Conservation (phyloP, 2,888 invertebrate species). For the Spilarctia lutea region DNA sequence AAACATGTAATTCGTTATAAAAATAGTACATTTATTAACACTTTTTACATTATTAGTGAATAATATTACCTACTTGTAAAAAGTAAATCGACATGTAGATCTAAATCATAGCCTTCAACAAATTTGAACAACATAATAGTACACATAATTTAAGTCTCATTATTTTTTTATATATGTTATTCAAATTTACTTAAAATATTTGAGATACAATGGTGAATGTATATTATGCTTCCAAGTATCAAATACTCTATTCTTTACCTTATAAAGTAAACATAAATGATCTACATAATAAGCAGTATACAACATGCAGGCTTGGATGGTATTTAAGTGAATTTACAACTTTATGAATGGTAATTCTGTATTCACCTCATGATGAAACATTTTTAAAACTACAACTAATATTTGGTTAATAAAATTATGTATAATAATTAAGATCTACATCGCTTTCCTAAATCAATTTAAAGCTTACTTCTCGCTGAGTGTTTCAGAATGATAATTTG, state of each 20-base stretch:
- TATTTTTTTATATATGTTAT: background rate
- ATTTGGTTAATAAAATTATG: background rate
- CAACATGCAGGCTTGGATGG: background rate
- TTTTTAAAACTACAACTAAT: background rate
- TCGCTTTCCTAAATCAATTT: background rate
- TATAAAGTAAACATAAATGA: background rate
- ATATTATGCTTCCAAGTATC: background rate
- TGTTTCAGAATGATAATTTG: background rate
- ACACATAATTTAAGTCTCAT: background rate
- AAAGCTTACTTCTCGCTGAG: background rate
- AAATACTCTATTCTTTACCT: background rate
- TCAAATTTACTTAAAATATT: background rate
- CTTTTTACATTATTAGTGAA: background rate
- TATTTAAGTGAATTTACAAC: background rate
- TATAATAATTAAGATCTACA: background rate
- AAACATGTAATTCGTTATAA: constrained; percentile 6
- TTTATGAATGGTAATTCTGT: background rate
- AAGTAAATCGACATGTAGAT: no score
- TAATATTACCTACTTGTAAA: background rate
- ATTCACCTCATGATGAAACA: background rate
- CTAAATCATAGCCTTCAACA: background rate
- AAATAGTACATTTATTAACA: constrained; percentile 5
- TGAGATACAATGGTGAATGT: background rate
- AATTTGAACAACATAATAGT: background rate
- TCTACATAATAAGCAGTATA: background rate